Evolutionary conservation across 2,797 vertebrate species (phyloP), one percentile per base, ranked within the genome.

Genomic region (Scolopax rusticola): DNA sequence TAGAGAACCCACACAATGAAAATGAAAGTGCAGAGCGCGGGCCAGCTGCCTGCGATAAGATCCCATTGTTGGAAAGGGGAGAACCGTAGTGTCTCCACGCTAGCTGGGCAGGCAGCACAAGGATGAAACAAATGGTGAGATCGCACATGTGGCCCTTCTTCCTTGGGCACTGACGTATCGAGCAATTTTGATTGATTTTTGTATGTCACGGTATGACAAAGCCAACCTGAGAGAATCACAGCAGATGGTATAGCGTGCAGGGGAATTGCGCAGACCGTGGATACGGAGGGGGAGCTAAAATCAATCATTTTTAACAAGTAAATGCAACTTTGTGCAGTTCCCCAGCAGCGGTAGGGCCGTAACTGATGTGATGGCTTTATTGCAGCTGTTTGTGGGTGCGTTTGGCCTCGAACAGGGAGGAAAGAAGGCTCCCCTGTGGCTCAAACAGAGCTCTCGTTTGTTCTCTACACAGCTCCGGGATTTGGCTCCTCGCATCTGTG

Each of bases 1-100:
- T 74, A 36, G 47, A 93, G 89, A 96, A 85, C 86, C 59, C 93
- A 89, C 74, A 79, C 79, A 82, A 94, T 88, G 83, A 90, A 96
- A 96, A 85, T 80, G 73, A 95, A 93, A 96, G 84, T 80, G 41
- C 63, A 61, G 90, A 93, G 54, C 3, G 12, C 60, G 13, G 73
- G 59, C 89, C 84, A 69, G 84, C 91, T 91, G 92, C 94, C 89
- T 53, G 77, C 11, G 95, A 96, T 97, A 97, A 97, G 89, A 94
- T 94, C 91, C 41, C 51, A 80, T 94, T 96, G 93, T 91, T 97
- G 93, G 93, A 95, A 87, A 87, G 64, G 79, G 91, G 92, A 95
- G 95, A 94, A 90, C 47, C 0, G 3, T 63, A 50, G 86, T 47
- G 78, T 91, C 91, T 96, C 89, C 32, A 10, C 1, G 2, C 84